Evolutionary conservation across 2,113 vertebrate species (phyloP).

Genomic region (Phalacrocorax aristotelis): DNA sequence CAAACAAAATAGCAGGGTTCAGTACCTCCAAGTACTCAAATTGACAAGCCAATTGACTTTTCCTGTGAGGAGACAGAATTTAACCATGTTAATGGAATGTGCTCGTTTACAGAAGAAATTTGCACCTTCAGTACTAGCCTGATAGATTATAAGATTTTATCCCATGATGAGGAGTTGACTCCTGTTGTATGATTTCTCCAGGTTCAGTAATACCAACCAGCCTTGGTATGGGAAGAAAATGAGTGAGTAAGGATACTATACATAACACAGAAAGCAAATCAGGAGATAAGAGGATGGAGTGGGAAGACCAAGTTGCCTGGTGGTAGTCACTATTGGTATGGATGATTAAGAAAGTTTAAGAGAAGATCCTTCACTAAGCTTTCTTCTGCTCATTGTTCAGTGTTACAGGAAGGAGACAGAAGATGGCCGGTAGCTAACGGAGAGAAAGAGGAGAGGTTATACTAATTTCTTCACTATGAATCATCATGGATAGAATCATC

Average conservation of each 20-base stretch:
- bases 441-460: not conserved
- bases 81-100: not conserved
- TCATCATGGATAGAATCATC: not conserved
- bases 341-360: not conserved
- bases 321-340: not conserved
- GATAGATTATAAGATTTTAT: not conserved
- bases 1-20: not conserved
- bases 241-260: not conserved
- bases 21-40: not conserved
- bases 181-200: not conserved
- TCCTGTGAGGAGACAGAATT: not conserved
- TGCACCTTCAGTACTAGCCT: not conserved
- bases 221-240: not conserved
- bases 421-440: not conserved
- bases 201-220: not conserved
- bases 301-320: fast-evolving
- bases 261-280: not conserved
- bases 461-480: not conserved
- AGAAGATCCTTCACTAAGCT: not conserved
- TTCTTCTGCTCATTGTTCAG: not conserved
- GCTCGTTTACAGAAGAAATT: not conserved
- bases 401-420: not conserved
- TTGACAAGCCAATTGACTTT: not conserved
- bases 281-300: not conserved
- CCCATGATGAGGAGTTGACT: not conserved